These are phyloP conservation scores for Semicossyphus pulcher DNA, from an alignment of 2,113 vertebrate species.

Conservation along the genomic window DNA sequence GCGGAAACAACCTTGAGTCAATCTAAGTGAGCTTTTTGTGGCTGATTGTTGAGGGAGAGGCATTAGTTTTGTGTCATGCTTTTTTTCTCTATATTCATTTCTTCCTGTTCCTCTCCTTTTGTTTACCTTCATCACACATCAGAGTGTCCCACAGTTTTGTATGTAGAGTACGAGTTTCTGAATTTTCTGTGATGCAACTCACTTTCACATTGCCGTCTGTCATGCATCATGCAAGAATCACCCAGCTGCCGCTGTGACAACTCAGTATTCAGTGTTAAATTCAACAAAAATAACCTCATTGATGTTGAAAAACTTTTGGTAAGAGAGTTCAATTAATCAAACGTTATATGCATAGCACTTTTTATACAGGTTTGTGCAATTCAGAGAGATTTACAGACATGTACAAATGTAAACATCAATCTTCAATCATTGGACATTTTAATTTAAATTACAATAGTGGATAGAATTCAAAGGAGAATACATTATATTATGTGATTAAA, in stretches of 20 bases:
- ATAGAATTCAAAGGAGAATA: neutral
- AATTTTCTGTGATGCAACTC: neutral
- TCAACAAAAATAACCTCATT: neutral
- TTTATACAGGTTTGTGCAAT: neutral
- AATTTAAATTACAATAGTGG: neutral
- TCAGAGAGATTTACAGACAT: neutral
- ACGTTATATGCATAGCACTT: too few relatives aligned
- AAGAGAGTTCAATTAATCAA: too few relatives aligned
- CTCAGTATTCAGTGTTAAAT: neutral
- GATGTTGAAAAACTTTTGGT: neutral
- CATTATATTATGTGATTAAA: too few relatives aligned
- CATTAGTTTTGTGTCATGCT: neutral
- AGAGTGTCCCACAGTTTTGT: slow-evolving; percentile 1
- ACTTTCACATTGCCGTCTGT: neutral
- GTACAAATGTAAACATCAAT: too few relatives aligned
- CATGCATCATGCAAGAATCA: neutral
- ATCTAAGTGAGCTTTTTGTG: neutral
- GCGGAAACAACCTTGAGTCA: neutral
- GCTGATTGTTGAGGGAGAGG: neutral
- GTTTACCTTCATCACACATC: neutral
- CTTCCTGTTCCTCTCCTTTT: neutral
- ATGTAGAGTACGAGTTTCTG: neutral
- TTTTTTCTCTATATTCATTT: neutral
- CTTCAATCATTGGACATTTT: too few relatives aligned
- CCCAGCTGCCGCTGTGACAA: neutral